Evolutionary conservation across 2,113 vertebrate species (phyloP), one percentile per base, ranked within the genome.

Genomic region (Archilochus colubris): DNA sequence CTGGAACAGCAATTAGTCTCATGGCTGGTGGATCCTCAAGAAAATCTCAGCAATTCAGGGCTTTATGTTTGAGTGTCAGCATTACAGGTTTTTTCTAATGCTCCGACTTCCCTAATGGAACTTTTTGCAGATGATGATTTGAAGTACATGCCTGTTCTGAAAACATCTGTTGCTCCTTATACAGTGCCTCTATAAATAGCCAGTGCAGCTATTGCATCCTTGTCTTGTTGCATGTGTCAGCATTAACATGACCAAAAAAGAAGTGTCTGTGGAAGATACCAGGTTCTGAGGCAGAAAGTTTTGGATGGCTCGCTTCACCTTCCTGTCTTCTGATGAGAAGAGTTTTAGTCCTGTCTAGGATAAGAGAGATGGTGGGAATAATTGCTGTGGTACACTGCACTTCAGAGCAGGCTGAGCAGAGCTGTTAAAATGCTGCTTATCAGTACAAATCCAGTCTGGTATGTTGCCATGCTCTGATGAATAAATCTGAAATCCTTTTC

Each of bases 141-240:
- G 90, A 94, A 86, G 86, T 62, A 88, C 78, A 36, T 12, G 55
- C 48, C 74, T 82, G 30, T 70, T 89, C 76, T 58, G 94, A 91
- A 96, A 96, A 89, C 94, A 96, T 94, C 93, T 93, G 86, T 73
- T 86, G 69, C 74, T 93, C 46, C 78, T 89, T 80, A 73, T 36
- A 55, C 76, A 66, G 72, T 66, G 69, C 19, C 36, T 93, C 73
- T 84, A 59, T 81, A 92, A 93, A 93, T 86, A 94, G 59, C 16
- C 50, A 67, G 68, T 48, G 74, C 88, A 91, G 69, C 81, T 78
- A 80, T 73, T 94, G 76, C 61, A 75, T 38, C 53, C 48, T 74
- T 0, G 0, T 54, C 55, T 91, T 75, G 69, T 58, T 3, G 6
- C 33, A 86, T 73, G 17, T 57, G 67, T 91, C 82, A 88, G 66